Base-by-base conservation (phyloP, 2,113 vertebrate genomes). In the Menura novaehollandiae region DNA sequence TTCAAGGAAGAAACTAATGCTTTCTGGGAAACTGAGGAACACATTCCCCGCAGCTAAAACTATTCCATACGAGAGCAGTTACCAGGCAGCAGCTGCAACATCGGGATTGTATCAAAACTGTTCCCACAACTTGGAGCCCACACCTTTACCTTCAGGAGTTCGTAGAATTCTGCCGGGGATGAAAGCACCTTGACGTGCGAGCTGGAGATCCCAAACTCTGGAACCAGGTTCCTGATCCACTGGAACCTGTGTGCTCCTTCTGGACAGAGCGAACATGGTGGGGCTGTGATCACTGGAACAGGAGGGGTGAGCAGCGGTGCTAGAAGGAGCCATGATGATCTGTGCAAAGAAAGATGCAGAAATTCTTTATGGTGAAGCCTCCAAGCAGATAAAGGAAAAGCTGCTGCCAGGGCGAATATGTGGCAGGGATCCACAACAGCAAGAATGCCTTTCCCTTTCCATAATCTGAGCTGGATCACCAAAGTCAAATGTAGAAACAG, bases 161-260 rank as follows among this genome's bases (percentile, higher is more conserved):
- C 98, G 71, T 99, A 99, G 96, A 99, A 99, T 96, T 99, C 99
- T 1, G 97, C 91, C 0, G 99, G 99, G 24, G 99, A 99, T 4
- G 97, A 98, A 17, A 99, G 98, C 24, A 99, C 97, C 58, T 98
- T 98, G 91, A 99, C 96, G 1, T 97, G 98, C 0, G 98, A 97
- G 43, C 99, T 99, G 23, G 98, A 98, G 77, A 99, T 98, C 5
- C 98, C 98, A 30, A 99, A 99, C 59, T 98, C 99, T 1, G 99
- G 99, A 9, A 99, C 99, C 28, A 99, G 97, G 58, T 99, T 99
- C 13, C 98, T 97, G 96, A 99, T 99, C 99, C 99, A 99, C 89
- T 97, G 98, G 97, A 99, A 99, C 49, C 97, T 98, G 85, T 98
- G 92, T 35, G 96, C 98, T 7, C 98, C 97, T 84, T 98, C 98